Base-by-base conservation (phyloP, 2,888 invertebrate species). In the Polydrusus pterygomalis region DNA sequence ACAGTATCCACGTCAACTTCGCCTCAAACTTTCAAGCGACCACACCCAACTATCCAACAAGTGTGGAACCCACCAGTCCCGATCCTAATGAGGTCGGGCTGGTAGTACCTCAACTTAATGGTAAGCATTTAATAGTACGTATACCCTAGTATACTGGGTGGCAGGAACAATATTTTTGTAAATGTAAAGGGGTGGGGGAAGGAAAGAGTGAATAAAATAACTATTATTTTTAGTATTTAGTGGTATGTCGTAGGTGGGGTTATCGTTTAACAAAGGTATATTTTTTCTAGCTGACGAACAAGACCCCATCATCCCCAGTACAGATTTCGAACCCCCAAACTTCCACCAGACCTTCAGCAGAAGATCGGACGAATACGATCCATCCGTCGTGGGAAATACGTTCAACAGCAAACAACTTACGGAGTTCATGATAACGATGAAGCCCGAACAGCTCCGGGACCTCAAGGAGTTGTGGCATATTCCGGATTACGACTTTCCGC, bases 401-500 rank as follows among this genome's bases (percentile, higher is more conserved):
- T 78, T 78, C 18, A 78, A 68, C 64, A 75, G 70, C 20, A 69
- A 75, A 65, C 76, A 78, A 56, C 56, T 78, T 9, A 79, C 69
- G 30, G 81, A 81, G 43, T 80, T 81, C 18, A 83, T 83, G 79
- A 75, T 80, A 38, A 79, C 82, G 13, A 81, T 82, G 72, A 83
- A 80, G 62, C 78, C 75, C 0, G 79, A 83, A 65, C 82, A 86
- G 49, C 85, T 86, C 84, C 83, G 85, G 58, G 84, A 86, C 65
- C 74, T 88, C 40, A 80, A 87, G 74, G 81, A 83, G 45, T 80
- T 84, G 68, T 87, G 87, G 79, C 82, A 85, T 7, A 88, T 88
- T 73, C 88, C 88, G 0, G 88, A 88, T 77, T 87, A 86, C 72
- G 86, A 87, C 67, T 88, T 88, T 82, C 88, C 88, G 0, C 79